These are phyloP conservation scores for Beroe ovata DNA, from an alignment of 37 sponge, comb jelly and placozoan species.

Conservation along the genomic window DNA sequence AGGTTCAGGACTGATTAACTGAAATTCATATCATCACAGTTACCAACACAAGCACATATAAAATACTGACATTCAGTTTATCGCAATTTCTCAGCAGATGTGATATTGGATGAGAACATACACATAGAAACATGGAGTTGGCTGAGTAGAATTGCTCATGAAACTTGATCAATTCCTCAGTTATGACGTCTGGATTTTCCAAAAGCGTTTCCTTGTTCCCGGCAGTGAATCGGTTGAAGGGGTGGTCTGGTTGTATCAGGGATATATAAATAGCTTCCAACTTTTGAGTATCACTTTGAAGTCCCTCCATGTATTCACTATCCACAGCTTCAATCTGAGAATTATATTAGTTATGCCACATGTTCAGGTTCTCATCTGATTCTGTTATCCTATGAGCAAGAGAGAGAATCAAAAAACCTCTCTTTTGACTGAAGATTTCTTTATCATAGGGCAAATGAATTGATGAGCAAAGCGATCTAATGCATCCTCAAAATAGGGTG, in stretches of 20 bases:
- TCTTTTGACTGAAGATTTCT: conserved; percentile 14
- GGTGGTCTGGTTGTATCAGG: conserved; percentile 27
- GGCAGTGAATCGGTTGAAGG: background rate
- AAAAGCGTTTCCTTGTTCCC: conserved; percentile 27
- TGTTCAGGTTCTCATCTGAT: too few species aligned
- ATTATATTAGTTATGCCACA: too few species aligned
- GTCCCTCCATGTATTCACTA: conserved; percentile 42
- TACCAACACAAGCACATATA: background rate
- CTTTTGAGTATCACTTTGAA: conserved; percentile 26
- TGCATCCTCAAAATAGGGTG: conserved; percentile 7
- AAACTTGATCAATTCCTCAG: conserved; percentile 36
- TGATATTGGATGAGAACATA: too few species aligned
- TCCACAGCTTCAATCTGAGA: conserved; percentile 49
- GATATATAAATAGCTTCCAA: background rate
- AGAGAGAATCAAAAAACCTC: too few species aligned
- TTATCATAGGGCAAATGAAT: background rate
- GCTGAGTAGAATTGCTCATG: conserved; percentile 37
- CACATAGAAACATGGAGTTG: conserved; percentile 23
- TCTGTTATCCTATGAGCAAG: too few species aligned
- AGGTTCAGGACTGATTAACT: background rate
- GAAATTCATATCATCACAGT: background rate
- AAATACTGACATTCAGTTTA: background rate
- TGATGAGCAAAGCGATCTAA: conserved; percentile 58
- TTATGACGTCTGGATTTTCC: background rate
- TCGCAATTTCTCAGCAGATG: too few species aligned